Percentiles rank a stretch among this genome's conserved stretches.
phyloP scores from a whole-genome alignment of 2,797 vertebrate genomes.

The Rhinatrema bivittatum region DNA sequence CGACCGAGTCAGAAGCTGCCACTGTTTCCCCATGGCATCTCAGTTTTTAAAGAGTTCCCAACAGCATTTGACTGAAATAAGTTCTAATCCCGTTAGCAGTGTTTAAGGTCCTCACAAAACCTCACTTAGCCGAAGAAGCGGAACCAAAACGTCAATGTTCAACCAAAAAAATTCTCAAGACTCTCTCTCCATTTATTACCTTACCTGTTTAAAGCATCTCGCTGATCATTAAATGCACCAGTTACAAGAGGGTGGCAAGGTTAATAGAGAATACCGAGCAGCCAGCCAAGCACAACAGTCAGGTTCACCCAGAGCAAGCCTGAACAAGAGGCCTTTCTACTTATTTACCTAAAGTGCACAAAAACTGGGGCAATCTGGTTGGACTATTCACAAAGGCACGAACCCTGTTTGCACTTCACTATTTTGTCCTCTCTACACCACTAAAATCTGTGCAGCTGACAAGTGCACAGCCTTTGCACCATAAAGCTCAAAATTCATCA shows the following conservation, averaged over 20 bases:
- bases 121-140: slow-evolving; percentile 32
- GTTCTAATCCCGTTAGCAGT: slow-evolving; percentile 39
- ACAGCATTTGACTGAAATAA: slow-evolving; percentile 22
- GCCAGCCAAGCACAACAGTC: slow-evolving; percentile 84
- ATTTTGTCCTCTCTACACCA: slow-evolving; percentile 24
- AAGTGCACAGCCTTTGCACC: too few species aligned
- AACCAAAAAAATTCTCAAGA: slow-evolving; percentile 37
- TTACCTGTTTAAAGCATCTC: slow-evolving; percentile 79
- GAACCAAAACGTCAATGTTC: slow-evolving; percentile 42
- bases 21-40: not conserved
- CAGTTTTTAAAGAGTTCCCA: slow-evolving; percentile 21
- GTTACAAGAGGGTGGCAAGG: slow-evolving; percentile 89
- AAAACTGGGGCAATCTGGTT: slow-evolving; percentile 71
- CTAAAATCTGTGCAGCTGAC: too few species aligned
- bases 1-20: too few species aligned
- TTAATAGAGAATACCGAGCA: slow-evolving; percentile 93
- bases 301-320: slow-evolving; percentile 81
- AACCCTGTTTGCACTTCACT: slow-evolving; percentile 41
- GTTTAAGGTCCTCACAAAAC: slow-evolving; percentile 47
- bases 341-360: slow-evolving; percentile 54
- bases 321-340: slow-evolving; percentile 80
- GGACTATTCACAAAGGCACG: slow-evolving; percentile 65
- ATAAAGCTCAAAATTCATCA: slow-evolving; percentile 10
- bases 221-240: slow-evolving; percentile 85
- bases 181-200: too few species aligned